Evolutionary conservation across 1,140 invertebrate species (phyloP), one percentile per base, ranked within the genome.

Genomic region (Drosophila azteca): DNA sequence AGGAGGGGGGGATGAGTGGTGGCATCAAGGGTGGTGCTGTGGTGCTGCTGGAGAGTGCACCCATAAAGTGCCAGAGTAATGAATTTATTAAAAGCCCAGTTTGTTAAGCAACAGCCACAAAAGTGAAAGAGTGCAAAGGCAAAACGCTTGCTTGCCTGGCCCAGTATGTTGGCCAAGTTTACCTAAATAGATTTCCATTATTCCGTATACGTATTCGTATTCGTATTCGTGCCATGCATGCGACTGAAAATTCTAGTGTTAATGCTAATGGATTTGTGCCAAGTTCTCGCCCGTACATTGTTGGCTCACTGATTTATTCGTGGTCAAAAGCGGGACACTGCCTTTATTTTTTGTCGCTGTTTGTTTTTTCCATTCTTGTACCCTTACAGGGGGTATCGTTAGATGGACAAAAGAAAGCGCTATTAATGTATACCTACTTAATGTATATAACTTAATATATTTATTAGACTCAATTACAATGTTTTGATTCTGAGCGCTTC

Each of bases 211-310:
- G 5, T 26, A 26, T 4, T 26, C 29, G 35, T 26, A 26, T 4
- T 26, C 29, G 35, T 13, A 39, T 39, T 67, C 68, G 51, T 61
- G 61, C 54, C 53, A 64, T 67, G 79, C 79, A 82, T 77, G 81
- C 81, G 78, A 85, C 78, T 46, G 11, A 41, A 79, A 64, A 58
- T 66, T 24, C 20, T 50, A 79, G 74, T 83, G 84, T 77, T 67
- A 89, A 78, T 89, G 79, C 77, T 88, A 88, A 88, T 88, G 83
- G 83, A 83, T 88, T 89, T 88, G 79, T 89, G 83, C 83, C 84
- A 88, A 88, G 84, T 88, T 88, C 83, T 70, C 69, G 72, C 50
- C 35, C 53, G 46, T 62, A 41, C 57, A 59, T 22, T 59, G 48
- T 61, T 57, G 26, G 75, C 55, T 60, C 62, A 60, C 79, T 87